A percentile compares a stretch with the other conserved stretches of the same genome.
phyloP scores from a whole-genome alignment of 1,140 invertebrate genomes.

The Carposina sasakii region DNA sequence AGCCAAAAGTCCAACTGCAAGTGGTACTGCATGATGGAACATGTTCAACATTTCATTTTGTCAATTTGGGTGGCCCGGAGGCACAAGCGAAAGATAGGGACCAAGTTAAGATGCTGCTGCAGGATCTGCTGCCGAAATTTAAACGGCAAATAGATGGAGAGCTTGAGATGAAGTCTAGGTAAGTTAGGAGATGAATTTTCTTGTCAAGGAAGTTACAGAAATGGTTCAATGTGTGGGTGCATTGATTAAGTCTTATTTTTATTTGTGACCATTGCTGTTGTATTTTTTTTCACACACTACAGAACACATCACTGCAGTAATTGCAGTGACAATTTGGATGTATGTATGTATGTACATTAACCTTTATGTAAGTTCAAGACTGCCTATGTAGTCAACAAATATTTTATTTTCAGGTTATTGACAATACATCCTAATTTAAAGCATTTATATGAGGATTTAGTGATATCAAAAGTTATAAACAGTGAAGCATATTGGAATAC shows the following conservation, averaged over 20 bases:
- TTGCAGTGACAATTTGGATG: no score
- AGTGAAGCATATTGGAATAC: slow-evolving; percentile 98
- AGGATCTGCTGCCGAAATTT: slow-evolving; percentile 95
- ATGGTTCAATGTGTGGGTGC: no score
- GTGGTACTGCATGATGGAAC: slow-evolving; percentile 94
- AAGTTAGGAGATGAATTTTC: no score
- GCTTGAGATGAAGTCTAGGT: slow-evolving; percentile 86
- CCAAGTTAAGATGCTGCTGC: slow-evolving; percentile 93
- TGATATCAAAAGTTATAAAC: slow-evolving; percentile 93
- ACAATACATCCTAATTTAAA: slow-evolving; percentile 87
- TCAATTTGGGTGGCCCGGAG: slow-evolving; percentile 87
- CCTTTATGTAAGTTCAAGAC: no score
- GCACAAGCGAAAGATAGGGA: slow-evolving; percentile 93
- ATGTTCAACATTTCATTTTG: slow-evolving; percentile 98
- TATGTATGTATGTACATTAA: no score
- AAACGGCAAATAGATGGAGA: slow-evolving; percentile 95
- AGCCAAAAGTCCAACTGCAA: slow-evolving; percentile 99
- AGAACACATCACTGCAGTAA: no score
- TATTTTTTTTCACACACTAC: no score
- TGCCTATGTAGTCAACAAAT: no score
- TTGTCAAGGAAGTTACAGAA: no score
- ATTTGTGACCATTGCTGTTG: slow-evolving; percentile 11
- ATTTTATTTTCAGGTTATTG: slow-evolving; percentile 76
- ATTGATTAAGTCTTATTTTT: slow-evolving; percentile 10
- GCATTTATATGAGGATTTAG: slow-evolving; percentile 93